These are phyloP conservation scores for Acrocephalus arundinaceus DNA, from an alignment of 2,113 vertebrate species.

Conservation along the genomic window DNA sequence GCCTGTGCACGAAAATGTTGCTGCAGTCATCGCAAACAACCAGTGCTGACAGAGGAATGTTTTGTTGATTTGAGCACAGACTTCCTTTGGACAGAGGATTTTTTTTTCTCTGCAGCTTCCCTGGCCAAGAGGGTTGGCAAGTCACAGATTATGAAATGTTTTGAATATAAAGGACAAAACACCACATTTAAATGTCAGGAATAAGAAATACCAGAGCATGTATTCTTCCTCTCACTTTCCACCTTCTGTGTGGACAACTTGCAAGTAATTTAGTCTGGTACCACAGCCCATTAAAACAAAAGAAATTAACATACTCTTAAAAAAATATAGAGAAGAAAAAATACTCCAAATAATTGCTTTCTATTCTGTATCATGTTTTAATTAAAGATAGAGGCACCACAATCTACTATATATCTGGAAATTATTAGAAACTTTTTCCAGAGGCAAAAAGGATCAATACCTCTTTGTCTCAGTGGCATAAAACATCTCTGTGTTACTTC, in stretches of 20 bases:
- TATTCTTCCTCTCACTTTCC: background rate
- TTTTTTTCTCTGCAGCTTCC: background rate
- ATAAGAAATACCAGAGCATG: constrained; percentile 24
- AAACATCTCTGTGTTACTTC: constrained; percentile 70
- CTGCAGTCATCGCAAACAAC: background rate
- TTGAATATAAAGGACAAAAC: constrained; percentile 4
- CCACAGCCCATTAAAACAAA: constrained; percentile 30
- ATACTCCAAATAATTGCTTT: constrained; percentile 66
- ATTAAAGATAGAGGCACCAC: constrained; percentile 75
- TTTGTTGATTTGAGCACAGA: background rate
- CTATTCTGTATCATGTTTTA: constrained; percentile 75
- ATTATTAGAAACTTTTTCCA: constrained; percentile 78
- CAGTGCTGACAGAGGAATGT: background rate
- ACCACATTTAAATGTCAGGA: constrained; percentile 33
- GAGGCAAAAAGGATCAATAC: constrained; percentile 77
- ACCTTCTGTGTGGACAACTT: background rate
- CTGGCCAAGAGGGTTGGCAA: background rate
- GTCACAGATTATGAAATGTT: background rate
- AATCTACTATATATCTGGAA: constrained; percentile 74
- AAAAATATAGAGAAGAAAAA: background rate
- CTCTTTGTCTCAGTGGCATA: constrained; percentile 75
- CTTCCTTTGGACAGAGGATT: background rate
- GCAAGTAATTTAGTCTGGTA: constrained; percentile 3
- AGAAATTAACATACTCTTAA: background rate
- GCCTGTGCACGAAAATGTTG: background rate